phyloP scores from a whole-genome alignment of 1,140 invertebrate species.

The Tenebrio molitor region DNA sequence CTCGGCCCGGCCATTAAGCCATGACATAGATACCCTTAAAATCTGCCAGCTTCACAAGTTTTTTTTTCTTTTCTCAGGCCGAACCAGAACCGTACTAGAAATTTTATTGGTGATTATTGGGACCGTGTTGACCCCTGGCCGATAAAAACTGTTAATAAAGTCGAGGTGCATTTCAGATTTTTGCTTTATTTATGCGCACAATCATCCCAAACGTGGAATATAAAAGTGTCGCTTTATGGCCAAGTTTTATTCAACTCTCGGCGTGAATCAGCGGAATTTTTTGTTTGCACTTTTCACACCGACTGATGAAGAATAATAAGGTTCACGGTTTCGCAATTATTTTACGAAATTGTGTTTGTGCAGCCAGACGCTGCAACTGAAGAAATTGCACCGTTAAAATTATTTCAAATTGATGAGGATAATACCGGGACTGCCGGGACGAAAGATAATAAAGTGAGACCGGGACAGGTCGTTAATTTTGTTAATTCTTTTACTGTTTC shows the following conservation, averaged over 20 bases:
- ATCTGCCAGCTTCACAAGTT: conserved; percentile 37
- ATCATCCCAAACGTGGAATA: background rate
- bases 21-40: conserved; percentile 39
- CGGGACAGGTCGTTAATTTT: too few relatives aligned
- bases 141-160: conserved; percentile 22
- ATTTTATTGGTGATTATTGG: conserved; percentile 26
- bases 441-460: too few relatives aligned
- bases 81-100: conserved; percentile 12
- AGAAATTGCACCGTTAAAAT: background rate
- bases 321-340: conserved; percentile 10
- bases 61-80: background rate
- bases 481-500: too few relatives aligned
- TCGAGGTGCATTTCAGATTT: background rate
- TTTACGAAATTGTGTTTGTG: conserved; percentile 1
- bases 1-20: conserved; percentile 31
- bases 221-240: background rate
- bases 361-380: background rate
- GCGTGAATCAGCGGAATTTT: background rate
- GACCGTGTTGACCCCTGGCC: background rate
- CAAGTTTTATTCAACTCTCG: conserved; percentile 15
- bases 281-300: background rate
- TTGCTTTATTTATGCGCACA: background rate
- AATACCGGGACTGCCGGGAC: too few relatives aligned
- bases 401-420: too few relatives aligned
- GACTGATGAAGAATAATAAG: conserved; percentile 15